Percentiles rank a stretch among this genome's conserved stretches.
Conservation (phyloP, 2,888 invertebrate genomes). For the Phlogophora meticulosa region DNA sequence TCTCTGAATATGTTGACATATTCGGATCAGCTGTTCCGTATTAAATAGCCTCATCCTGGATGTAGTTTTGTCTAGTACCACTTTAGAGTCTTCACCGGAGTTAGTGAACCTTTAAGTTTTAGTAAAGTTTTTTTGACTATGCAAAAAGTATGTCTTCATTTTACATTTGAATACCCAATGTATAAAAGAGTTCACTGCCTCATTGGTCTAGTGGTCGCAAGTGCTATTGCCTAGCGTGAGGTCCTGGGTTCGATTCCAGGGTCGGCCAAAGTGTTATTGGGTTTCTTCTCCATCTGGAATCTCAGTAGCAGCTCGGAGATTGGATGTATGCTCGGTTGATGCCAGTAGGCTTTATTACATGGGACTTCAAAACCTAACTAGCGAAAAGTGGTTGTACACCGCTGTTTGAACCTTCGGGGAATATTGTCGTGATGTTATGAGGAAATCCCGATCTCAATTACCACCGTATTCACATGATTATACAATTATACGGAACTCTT, state of each 20-base stretch:
- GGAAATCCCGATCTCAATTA: slow-evolving; percentile 21
- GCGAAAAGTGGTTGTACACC: too few relatives aligned
- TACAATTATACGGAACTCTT: slow-evolving; percentile 46
- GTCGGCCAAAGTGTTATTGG: too few relatives aligned
- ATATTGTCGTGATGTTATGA: too few relatives aligned
- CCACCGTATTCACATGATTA: slow-evolving; percentile 35
- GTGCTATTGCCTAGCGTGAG: too few relatives aligned
- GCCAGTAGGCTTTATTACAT: too few relatives aligned
- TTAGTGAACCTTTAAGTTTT: neutral
- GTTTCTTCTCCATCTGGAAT: too few relatives aligned
- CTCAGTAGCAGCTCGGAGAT: too few relatives aligned
- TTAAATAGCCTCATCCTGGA: neutral
- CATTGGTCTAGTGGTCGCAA: too few relatives aligned
- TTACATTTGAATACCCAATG: neutral
- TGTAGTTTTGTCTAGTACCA: neutral
- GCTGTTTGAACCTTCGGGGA: too few relatives aligned
- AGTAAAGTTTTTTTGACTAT: neutral
- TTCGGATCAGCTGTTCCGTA: slow-evolving; percentile 15
- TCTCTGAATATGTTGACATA: slow-evolving; percentile 6
- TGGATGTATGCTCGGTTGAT: too few relatives aligned
- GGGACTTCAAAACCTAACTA: too few relatives aligned
- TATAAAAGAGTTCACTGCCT: neutral
- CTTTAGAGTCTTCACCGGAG: neutral
- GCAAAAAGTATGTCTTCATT: neutral
- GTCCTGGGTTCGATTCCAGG: too few relatives aligned